Percentiles rank a stretch among this genome's conserved stretches.
Evolutionary conservation across 1,140 invertebrate species (phyloP).

Genomic region (Brevipalpus yothersi): DNA sequence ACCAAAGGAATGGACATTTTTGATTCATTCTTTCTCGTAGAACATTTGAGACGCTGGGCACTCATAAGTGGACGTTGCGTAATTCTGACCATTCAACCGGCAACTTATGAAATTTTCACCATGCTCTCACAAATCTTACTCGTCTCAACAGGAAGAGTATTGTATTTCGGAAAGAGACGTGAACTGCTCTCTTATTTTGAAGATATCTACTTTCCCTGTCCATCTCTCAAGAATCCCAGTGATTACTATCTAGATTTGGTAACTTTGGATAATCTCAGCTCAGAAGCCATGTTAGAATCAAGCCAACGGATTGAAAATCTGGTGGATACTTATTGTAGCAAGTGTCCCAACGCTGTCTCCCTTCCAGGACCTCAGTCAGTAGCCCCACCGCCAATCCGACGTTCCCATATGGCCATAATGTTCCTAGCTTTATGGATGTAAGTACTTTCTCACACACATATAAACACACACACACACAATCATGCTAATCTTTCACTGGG

Average conservation of each 20-base stretch:
- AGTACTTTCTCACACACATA: slow-evolving; percentile 17
- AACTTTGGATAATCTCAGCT: slow-evolving; percentile 67
- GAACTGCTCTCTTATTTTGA: slow-evolving; percentile 82
- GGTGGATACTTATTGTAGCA: slow-evolving; percentile 45
- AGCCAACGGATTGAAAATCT: slow-evolving; percentile 71
- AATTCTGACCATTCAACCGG: slow-evolving; percentile 71
- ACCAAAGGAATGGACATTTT: slow-evolving; percentile 84
- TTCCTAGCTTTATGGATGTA: slow-evolving; percentile 42
- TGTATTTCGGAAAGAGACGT: slow-evolving; percentile 62
- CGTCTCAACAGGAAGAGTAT: slow-evolving; percentile 59
- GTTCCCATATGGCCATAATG: slow-evolving; percentile 33
- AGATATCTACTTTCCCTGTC: slow-evolving; percentile 76
- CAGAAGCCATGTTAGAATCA: slow-evolving; percentile 77
- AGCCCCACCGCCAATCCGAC: slow-evolving; percentile 35
- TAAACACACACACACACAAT: background rate
- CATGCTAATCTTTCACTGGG: background rate
- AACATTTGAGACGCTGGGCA: slow-evolving; percentile 80
- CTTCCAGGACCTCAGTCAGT: slow-evolving; percentile 48
- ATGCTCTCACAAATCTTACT: slow-evolving; percentile 65
- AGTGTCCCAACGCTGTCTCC: slow-evolving; percentile 32
- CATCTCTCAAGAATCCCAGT: slow-evolving; percentile 73
- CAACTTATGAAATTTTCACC: slow-evolving; percentile 81
- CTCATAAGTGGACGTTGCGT: slow-evolving; percentile 46
- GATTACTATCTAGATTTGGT: slow-evolving; percentile 43
- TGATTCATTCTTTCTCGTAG: slow-evolving; percentile 78